A percentile compares a stretch with the other conserved stretches of the same genome.
Conservation (phyloP, 2,888 invertebrate genomes). For the Lacanobia wlatinum region DNA sequence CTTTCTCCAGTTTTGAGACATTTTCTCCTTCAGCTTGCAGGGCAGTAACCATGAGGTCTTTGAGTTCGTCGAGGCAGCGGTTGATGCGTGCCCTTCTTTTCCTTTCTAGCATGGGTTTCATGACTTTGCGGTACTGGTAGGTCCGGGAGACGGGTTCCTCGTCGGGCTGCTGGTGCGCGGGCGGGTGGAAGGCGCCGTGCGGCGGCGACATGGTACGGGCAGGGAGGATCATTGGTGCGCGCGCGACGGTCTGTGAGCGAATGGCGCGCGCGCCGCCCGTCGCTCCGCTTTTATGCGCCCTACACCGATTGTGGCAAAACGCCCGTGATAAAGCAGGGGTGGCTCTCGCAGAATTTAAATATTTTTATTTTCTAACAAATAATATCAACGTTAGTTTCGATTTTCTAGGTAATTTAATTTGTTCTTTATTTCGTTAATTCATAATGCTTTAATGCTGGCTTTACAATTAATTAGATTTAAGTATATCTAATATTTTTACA, state of each 20-base stretch:
- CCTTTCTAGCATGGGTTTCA: slow-evolving; percentile 97
- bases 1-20: slow-evolving; percentile 96
- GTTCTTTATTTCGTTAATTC: background rate
- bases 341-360: slow-evolving; percentile 65
- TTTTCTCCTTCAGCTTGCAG: slow-evolving; percentile 97
- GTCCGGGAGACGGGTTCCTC: slow-evolving; percentile 95
- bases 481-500: too few species aligned
- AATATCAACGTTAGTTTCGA: background rate
- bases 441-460: background rate
- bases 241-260: slow-evolving; percentile 87
- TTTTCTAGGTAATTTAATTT: background rate
- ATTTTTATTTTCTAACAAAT: background rate
- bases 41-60: slow-evolving; percentile 96
- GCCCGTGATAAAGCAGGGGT: slow-evolving; percentile 90
- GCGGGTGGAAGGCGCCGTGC: slow-evolving; percentile 89
- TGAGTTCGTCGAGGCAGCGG: slow-evolving; percentile 96
- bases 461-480: background rate
- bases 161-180: slow-evolving; percentile 83
- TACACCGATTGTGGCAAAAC: slow-evolving; percentile 90
- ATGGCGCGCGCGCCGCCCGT: slow-evolving; percentile 87
- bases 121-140: slow-evolving; percentile 97
- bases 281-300: slow-evolving; percentile 87
- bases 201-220: slow-evolving; percentile 88
- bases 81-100: slow-evolving; percentile 97
- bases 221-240: slow-evolving; percentile 88